A percentile compares a stretch with the other conserved stretches of the same genome.
These are phyloP conservation scores for Apeltes quadracus DNA, from an alignment of 2,113 vertebrate species.

Conservation along the genomic window DNA sequence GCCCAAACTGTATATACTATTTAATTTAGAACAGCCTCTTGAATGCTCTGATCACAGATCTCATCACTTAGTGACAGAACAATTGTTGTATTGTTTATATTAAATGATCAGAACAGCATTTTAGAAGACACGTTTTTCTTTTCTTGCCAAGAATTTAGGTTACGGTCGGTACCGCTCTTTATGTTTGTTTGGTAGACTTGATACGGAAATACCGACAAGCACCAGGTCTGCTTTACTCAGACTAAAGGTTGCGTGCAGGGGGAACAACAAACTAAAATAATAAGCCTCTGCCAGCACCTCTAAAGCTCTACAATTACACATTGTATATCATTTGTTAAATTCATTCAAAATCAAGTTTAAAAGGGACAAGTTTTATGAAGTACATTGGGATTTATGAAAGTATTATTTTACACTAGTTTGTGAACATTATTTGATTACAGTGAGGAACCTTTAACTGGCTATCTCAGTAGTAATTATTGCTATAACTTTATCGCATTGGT, in stretches of 20 bases:
- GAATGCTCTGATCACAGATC: not conserved
- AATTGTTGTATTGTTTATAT: not conserved
- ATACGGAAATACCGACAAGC: not conserved
- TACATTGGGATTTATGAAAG: not conserved
- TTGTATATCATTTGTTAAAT: not conserved
- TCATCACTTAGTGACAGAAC: not conserved
- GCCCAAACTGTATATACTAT: too few relatives aligned
- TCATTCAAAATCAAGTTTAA: not conserved
- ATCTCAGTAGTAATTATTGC: not conserved
- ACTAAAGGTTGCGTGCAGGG: not conserved
- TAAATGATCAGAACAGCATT: not conserved
- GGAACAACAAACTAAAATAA: not conserved
- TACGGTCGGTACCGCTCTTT: not conserved
- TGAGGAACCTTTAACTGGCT: too few relatives aligned
- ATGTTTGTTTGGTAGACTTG: not conserved
- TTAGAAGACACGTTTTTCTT: not conserved
- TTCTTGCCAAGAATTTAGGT: not conserved
- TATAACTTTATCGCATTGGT: not conserved
- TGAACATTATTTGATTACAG: too few relatives aligned
- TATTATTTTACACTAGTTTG: too few relatives aligned
- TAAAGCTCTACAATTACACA: not conserved
- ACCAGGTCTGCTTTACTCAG: not conserved
- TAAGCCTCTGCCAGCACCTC: not conserved
- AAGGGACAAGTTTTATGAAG: not conserved
- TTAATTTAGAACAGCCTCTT: not conserved